Base-by-base conservation (phyloP, 2,888 invertebrate species). In the Apeira syringaria region DNA sequence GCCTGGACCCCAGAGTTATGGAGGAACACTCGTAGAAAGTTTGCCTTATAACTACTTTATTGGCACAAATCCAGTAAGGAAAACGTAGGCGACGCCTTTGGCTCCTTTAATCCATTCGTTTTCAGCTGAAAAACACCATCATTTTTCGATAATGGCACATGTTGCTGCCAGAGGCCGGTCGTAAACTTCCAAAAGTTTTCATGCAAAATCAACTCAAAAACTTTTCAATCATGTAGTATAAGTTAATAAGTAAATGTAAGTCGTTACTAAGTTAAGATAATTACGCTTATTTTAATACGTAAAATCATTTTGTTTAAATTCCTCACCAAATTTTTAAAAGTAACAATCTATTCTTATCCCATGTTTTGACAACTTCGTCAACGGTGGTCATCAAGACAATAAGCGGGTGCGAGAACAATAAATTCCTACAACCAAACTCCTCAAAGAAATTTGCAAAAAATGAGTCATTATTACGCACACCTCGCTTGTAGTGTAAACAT, bases 401-500 rank as follows among this genome's bases (percentile, higher is more conserved):
- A 46, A 41, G 34, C 33, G 18, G 5, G n/a, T 24, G 27, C 18
- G 24, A 56, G 59, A 58, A 55, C 53, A 51, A 51, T 66, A 61
- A 46, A 71, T 70, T 64, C 50, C 52, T 47, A 56, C 57, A 61
- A 61, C 52, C 59, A 64, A 54, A 50, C 52, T 64, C 72, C 72
- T 57, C 63, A 57, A 66, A 62, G 67, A 70, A 62, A 67, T 65
- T 65, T 39, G 63, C 68, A 73, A 71, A 81, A 56, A 56, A 51
- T 34, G 44, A 54, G 60, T 61, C 50, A 61, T 71, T 60, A 64
- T 65, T 60, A 66, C 58, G 56, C 64, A 62, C 66, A 65, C 62
- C 54, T 67, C 64, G 68, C 56, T 73, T 83, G 83, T 84, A 82
- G 82, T 80, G 84, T 86, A 80, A 86, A 88, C 87, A 88, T 81